phyloP scores from a whole-genome alignment of 2,888 invertebrate species.

The Tuberolachnus salignus region DNA sequence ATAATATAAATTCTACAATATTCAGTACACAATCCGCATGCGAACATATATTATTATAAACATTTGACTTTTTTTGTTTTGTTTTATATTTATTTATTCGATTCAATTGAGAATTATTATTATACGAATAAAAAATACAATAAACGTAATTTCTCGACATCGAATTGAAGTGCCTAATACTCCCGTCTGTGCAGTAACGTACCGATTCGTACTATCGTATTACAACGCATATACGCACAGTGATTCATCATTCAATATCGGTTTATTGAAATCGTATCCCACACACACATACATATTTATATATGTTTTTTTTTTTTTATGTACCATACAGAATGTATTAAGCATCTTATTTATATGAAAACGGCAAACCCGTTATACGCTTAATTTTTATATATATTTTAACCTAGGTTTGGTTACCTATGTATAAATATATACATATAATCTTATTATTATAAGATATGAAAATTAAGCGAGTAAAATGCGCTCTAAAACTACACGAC shows the following conservation, averaged over 20 bases:
- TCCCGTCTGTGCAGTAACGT: background rate
- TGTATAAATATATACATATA: too few species aligned
- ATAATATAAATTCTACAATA: background rate
- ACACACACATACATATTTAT: conserved; percentile 5
- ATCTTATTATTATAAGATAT: too few species aligned
- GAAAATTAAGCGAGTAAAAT: too few species aligned
- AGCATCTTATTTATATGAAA: too few species aligned
- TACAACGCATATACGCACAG: background rate
- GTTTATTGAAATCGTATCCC: conserved; percentile 42
- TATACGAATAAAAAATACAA: background rate
- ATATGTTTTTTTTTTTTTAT: background rate
- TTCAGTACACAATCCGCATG: background rate
- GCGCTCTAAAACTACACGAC: too few species aligned
- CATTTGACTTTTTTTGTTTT: background rate
- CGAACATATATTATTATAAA: background rate
- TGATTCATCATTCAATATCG: conserved; percentile 25
- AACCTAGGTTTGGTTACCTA: too few species aligned
- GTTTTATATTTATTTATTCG: too few species aligned
- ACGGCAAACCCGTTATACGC: too few species aligned
- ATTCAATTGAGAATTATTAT: background rate
- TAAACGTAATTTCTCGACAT: background rate
- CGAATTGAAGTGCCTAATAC: background rate
- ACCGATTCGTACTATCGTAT: background rate
- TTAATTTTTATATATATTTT: too few species aligned
- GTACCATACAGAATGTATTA: background rate